Evolutionary conservation across 1,140 invertebrate species (phyloP).

Genomic region (Musca domestica): DNA sequence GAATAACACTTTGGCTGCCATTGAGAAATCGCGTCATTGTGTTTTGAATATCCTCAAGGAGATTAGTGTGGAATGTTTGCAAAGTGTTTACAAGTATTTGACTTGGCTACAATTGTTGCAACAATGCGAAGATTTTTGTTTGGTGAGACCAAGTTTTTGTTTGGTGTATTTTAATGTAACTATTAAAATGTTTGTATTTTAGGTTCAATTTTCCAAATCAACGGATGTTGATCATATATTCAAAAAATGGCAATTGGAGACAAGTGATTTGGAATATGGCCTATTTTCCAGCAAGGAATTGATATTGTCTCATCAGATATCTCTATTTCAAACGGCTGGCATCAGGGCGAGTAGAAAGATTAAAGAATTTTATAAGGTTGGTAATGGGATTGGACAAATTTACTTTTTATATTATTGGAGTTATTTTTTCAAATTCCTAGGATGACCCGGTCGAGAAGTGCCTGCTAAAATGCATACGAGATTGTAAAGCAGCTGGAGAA

Average conservation of each 20-base stretch:
- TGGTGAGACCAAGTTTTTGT: too few relatives aligned
- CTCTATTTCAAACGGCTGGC: slow-evolving; percentile 60
- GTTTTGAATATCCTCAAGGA: slow-evolving; percentile 61
- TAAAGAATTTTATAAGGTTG: slow-evolving; percentile 53
- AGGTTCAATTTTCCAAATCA: slow-evolving; percentile 39
- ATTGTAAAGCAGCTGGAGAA: slow-evolving; percentile 41
- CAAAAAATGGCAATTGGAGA: slow-evolving; percentile 61
- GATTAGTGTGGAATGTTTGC: slow-evolving; percentile 72
- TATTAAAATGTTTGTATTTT: not conserved
- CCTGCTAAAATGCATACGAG: slow-evolving; percentile 41
- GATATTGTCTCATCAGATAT: slow-evolving; percentile 66
- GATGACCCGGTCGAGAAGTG: slow-evolving; percentile 39
- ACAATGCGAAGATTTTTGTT: slow-evolving; percentile 70
- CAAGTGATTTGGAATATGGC: slow-evolving; percentile 58
- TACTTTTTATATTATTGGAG: too few relatives aligned
- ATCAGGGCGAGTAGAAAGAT: slow-evolving; percentile 40
- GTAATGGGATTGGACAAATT: too few relatives aligned
- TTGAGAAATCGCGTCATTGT: slow-evolving; percentile 61
- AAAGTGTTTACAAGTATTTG: slow-evolving; percentile 72
- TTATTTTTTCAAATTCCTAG: too few relatives aligned
- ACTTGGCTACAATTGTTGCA: slow-evolving; percentile 68
- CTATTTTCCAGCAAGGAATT: slow-evolving; percentile 74
- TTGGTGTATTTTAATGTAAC: not conserved
- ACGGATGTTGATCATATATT: slow-evolving; percentile 32
- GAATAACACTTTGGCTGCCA: slow-evolving; percentile 50